Base-by-base conservation (phyloP, 2,888 invertebrate species). In the Pristionchus mayeri region DNA sequence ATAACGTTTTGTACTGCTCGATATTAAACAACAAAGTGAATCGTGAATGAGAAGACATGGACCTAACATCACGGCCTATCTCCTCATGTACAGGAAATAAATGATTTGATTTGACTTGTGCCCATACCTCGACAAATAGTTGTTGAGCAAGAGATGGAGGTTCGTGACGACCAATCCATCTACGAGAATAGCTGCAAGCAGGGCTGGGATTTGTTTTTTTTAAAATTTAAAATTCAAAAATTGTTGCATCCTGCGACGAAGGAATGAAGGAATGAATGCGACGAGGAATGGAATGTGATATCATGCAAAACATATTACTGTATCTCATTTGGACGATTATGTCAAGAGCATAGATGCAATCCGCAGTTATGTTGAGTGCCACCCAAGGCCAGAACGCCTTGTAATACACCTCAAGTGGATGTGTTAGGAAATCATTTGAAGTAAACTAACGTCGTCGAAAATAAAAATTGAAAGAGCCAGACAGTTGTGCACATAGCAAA, bases 401-500 rank as follows among this genome's bases (percentile, higher is more conserved):
- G 21, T 60, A 24, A 16, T 84, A 87, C 2, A 89, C 81, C 44
- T 81, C 60, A 81, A 57, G 9, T 16, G 11, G 27, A 11, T 4
- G 4, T n/a, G 3, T 21, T 7, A 24, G 27, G 6, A 24, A 24
- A 54, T 4, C n/a, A 54, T 13, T 4, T 54, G 27, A 18, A 34
- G 9, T n/a, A 16, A 27, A 57, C 57, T 57, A 9, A 87, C 89
- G 78, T 92, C 91, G 84, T 92, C 91, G 83, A 91, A 92, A 21
- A 92, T 90, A 85, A 92, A 92, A 27, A 92, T 89, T 2, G 90
- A 90, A 86, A 90, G 89, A 18, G 90, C 91, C 16, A 91, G 57
- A 60, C 88, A 87, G 81, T 92, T 92, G 84, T 92, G 92, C 11
- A 92, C 75, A 30, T 89, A 86, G 13, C 88, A 91, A 40, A 88